Base-by-base conservation (phyloP, 2,797 vertebrate genomes). In the Crossoptilon crossoptilon region DNA sequence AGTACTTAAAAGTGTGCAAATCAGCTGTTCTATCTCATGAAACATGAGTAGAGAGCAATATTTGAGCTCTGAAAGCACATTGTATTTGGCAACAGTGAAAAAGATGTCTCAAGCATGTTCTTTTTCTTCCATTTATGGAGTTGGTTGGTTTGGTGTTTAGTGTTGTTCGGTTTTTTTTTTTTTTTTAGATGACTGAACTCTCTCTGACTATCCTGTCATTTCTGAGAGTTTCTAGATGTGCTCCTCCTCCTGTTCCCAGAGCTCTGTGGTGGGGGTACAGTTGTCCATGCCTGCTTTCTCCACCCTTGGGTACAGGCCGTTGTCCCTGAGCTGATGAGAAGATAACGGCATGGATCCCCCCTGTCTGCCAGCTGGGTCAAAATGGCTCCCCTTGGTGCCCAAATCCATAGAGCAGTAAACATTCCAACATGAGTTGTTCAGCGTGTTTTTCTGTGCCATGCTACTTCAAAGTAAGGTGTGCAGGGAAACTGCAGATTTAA, bases 1-100 rank as follows among this genome's bases (percentile, higher is more conserved):
- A 84, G 12, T n/a, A 68, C 51, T 43, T 75, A 22, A 60, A 82
- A 84, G n/a, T 41, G 64, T 39, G 44, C 59, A 92, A 73, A 33
- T 55, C 27, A 49, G 9, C 39, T 35, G 14, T 46, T 51, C 60
- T 70, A 4, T 79, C 55, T 29, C 27, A 7, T 22, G n/a, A 69
- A 62, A 39, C 18, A 2, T 11, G 43, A 92, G 78, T 56, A 77
- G 24, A 74, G 59, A 85, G 37, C 51, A 80, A 2, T 70, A 43
- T 81, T 66, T 67, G 63, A 73, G 62, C 60, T 68, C 72, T 87
- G 58, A 89, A 87, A 92, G 37, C 46, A 73, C 56, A 67, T 3
- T 24, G 1, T 67, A 29, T 80, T 89, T 89, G 69, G 66, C 56
- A 91, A 15, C 26, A 84, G n/a, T 33, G 58, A 49, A 77, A 73